Conservation (phyloP, 2,113 vertebrate genomes). For the Ailuropoda melanoleuca region DNA sequence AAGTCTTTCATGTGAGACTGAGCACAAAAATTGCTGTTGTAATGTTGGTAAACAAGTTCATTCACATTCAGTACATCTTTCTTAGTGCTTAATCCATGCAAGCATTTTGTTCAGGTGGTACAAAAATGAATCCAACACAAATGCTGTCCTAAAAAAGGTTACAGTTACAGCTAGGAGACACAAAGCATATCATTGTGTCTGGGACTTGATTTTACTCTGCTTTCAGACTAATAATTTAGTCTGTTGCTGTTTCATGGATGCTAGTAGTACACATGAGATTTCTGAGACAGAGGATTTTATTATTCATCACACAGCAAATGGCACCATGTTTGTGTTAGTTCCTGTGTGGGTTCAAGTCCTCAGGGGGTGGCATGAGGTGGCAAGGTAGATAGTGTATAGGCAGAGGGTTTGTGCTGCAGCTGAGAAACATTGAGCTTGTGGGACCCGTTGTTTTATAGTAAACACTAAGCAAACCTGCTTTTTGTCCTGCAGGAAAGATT, state of each 20-base stretch:
- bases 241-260: background rate
- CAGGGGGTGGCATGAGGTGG: rapidly evolving
- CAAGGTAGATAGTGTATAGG: background rate
- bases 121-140: background rate
- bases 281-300: background rate
- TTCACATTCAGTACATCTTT: background rate
- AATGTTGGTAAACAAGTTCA: background rate
- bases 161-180: background rate
- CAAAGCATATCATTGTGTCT: background rate
- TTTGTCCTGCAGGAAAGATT: background rate
- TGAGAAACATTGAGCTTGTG: background rate
- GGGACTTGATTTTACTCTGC: background rate
- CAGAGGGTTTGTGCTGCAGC: background rate
- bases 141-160: background rate
- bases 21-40: background rate
- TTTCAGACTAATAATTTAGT: background rate
- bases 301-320: background rate
- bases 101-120: background rate
- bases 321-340: background rate
- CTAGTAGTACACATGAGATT: background rate
- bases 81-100: background rate
- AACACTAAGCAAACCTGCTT: background rate
- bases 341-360: background rate
- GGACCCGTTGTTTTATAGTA: background rate
- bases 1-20: background rate